Evolutionary conservation across 2,888 invertebrate species (phyloP), one percentile per base, ranked within the genome.

Genomic region (Zygaena filipendulae): DNA sequence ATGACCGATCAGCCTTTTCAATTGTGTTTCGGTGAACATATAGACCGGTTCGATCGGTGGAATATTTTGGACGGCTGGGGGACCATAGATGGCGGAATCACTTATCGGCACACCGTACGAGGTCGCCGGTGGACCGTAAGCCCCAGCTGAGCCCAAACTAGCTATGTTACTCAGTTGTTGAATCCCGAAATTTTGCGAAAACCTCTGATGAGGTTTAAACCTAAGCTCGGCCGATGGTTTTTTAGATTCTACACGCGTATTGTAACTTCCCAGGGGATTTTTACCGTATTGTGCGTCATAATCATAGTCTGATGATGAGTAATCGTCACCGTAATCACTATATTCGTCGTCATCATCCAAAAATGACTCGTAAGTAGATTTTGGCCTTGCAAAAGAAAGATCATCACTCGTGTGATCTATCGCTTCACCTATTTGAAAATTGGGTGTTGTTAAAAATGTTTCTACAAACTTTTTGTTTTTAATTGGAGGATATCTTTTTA

Each of bases 21-120:
- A 38, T 25, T 79, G 74, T 0, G 67, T 50, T 32, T 68, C 59
- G 1, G 75, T 72, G 6, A 79, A 33, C 55, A 79, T 58, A 25
- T 74, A 77, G 0, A 77, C 57, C 0, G 77, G 75, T 39, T 79
- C 75, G 11, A 14, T 46, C 36, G 11, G 35, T n/a, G 47, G 39
- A 22, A 40, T n/a, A 7, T 40, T 40, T 30, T 9, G 40, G 35
- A n/a, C 36, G 21, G 21, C 35, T 40, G 42, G 37, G 7, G 32
- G 20, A 3, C 34, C 35, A 25, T 43, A 39, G 19, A 36, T 35
- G 6, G 38, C 25, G 10, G 36, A 32, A 1, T 39, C 30, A 11
- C 32, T 36, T 27, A 36, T 18, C n/a, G 54, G 52, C 2, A 51
- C 44, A 1, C 54, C 54, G 21, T 57, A 56, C 18, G 51, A 39